Percentiles rank a stretch among this genome's conserved stretches.
These are phyloP conservation scores for Babylonia areolata DNA, from an alignment of 1,140 invertebrate species.

Conservation along the genomic window DNA sequence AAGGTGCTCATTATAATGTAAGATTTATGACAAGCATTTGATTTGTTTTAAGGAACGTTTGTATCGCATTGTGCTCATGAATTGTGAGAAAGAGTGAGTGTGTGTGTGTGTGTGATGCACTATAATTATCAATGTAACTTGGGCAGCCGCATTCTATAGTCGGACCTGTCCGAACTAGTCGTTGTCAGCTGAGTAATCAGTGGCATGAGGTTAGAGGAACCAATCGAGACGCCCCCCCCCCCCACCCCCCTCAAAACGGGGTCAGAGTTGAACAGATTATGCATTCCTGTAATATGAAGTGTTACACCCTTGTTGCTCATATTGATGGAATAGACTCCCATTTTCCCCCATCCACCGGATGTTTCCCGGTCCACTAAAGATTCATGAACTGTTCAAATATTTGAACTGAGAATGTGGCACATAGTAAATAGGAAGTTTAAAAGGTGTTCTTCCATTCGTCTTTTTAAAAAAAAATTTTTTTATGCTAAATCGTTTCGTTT, in stretches of 20 bases:
- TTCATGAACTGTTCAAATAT: no score
- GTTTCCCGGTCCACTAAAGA: no score
- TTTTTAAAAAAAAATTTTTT: no score
- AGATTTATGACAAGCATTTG: background rate
- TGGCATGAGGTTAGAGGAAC: slow-evolving; percentile 2
- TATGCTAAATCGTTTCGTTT: no score
- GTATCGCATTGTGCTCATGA: no score
- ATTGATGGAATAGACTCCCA: no score
- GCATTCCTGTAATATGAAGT: background rate
- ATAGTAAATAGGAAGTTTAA: no score
- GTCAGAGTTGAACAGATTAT: background rate
- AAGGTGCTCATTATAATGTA: background rate
- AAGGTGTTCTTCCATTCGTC: no score
- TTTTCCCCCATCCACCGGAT: no score
- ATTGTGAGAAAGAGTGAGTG: background rate
- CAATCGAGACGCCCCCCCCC: background rate
- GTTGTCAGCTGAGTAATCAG: background rate
- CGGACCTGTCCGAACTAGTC: background rate
- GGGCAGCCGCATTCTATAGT: background rate
- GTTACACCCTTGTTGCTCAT: background rate
- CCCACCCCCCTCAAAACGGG: no score
- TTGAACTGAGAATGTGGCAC: no score
- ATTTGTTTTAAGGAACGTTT: no score
- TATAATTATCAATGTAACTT: background rate
- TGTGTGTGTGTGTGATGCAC: background rate